These are phyloP conservation scores for Chrysogorgia sp. DNA, from an alignment of 92 coral and sea anemone species.

Conservation along the genomic window DNA sequence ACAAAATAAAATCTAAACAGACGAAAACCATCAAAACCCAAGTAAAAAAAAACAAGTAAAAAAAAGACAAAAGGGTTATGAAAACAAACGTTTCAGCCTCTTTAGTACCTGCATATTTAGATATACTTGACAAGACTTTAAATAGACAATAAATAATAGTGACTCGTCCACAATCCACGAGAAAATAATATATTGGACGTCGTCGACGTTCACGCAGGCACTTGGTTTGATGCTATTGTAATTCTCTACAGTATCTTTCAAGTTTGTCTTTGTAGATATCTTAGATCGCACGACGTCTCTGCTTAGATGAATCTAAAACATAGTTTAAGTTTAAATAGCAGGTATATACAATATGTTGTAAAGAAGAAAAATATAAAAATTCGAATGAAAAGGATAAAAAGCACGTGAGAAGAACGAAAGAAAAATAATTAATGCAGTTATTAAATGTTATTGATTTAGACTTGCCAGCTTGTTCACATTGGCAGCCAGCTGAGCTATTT, in stretches of 20 bases:
- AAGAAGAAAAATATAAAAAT: too few species aligned
- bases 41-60: too few species aligned
- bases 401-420: background rate
- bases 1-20: background rate
- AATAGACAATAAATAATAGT: too few species aligned
- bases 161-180: constrained; percentile 32
- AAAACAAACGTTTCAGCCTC: too few species aligned
- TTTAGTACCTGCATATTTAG: too few species aligned
- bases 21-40: background rate
- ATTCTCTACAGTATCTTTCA: constrained; percentile 9
- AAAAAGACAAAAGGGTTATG: too few species aligned
- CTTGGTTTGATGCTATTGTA: constrained; percentile 33
- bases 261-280: constrained; percentile 20
- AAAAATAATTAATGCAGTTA: background rate
- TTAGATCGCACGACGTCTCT: constrained; percentile 29
- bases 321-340: background rate
- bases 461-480: constrained; percentile 38
- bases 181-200: constrained; percentile 32
- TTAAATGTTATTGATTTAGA: background rate
- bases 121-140: too few species aligned
- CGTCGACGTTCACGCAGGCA: constrained; percentile 18
- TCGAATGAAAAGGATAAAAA: background rate
- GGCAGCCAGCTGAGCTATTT: constrained; percentile 29
- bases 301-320: constrained; percentile 48
- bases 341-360: background rate